Conservation (phyloP, 2,888 invertebrate species). For the Gandaritis pyraliata region DNA sequence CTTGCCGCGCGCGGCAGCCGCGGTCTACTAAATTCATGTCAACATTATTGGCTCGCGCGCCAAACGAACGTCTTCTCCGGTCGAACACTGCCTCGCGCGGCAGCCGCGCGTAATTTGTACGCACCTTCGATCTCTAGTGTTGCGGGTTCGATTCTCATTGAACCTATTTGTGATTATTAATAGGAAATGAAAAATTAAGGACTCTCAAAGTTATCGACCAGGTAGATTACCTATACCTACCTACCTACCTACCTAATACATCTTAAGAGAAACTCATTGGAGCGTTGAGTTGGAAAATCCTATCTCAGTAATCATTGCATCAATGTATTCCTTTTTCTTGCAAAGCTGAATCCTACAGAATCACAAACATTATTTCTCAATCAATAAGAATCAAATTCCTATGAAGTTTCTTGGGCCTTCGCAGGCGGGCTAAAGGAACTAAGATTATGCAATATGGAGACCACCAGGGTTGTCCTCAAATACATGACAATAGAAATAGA, state of each 20-base stretch:
- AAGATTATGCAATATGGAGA: slow-evolving; percentile 31
- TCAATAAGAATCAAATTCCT: slow-evolving; percentile 5
- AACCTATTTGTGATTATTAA: no score
- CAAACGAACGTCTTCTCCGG: no score
- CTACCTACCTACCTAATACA: no score
- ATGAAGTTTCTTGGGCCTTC: not conserved
- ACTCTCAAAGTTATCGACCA: slow-evolving; percentile 5
- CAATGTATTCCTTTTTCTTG: slow-evolving; percentile 12
- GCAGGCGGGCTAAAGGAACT: slow-evolving; percentile 18
- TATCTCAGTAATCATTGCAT: slow-evolving; percentile 19
- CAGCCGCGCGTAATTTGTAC: no score
- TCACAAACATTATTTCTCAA: not conserved
- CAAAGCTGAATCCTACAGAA: not conserved
- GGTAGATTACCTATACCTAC: no score
- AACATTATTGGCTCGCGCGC: no score
- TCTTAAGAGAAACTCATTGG: slow-evolving; percentile 18
- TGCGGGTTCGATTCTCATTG: no score
- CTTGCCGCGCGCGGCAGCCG: no score
- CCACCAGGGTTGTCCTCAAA: slow-evolving; percentile 28
- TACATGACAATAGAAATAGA: slow-evolving; percentile 29
- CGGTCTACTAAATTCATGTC: no score
- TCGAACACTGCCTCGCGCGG: no score
- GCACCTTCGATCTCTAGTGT: no score
- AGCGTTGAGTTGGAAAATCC: slow-evolving; percentile 24
- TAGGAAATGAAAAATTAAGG: no score